A percentile compares a stretch with the other conserved stretches of the same genome.
phyloP scores from a whole-genome alignment of 2,888 invertebrate genomes.

The Desoria tigrina region DNA sequence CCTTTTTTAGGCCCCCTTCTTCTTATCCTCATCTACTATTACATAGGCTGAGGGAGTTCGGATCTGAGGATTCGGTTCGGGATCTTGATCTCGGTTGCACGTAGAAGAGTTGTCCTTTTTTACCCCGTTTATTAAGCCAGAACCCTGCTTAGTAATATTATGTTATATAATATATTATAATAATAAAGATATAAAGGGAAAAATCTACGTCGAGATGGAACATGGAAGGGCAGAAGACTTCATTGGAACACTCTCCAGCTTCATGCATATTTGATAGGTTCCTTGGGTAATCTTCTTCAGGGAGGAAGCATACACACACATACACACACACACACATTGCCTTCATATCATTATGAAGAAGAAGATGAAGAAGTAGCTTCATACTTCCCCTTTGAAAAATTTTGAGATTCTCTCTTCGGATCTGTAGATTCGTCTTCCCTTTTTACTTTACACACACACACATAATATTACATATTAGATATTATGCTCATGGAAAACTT shows the following conservation, averaged over 20 bases:
- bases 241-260: slow-evolving; percentile 41
- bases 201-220: not conserved
- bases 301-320: not conserved
- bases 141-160: slow-evolving; percentile 5
- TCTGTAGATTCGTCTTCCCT: not conserved
- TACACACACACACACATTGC: slow-evolving; percentile 38
- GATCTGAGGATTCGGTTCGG: slow-evolving; percentile 17
- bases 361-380: slow-evolving; percentile 10
- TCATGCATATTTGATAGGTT: slow-evolving; percentile 54
- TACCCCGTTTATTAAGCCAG: not conserved
- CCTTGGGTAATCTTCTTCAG: slow-evolving; percentile 52
- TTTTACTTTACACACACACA: slow-evolving; percentile 21
- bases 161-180: not conserved
- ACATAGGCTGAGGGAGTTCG: too few relatives aligned
- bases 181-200: not conserved
- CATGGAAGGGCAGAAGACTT: slow-evolving; percentile 25
- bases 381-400: slow-evolving; percentile 26
- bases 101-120: slow-evolving; percentile 34
- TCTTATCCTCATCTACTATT: not conserved
- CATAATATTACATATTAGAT: not conserved
- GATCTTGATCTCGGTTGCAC: slow-evolving; percentile 48
- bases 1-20: not conserved
- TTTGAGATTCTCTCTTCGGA: slow-evolving; percentile 13
- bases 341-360: slow-evolving; percentile 36
- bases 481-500: slow-evolving; percentile 35